Conservation (phyloP, 1,140 invertebrate species). For the Drosophila kikkawai region DNA sequence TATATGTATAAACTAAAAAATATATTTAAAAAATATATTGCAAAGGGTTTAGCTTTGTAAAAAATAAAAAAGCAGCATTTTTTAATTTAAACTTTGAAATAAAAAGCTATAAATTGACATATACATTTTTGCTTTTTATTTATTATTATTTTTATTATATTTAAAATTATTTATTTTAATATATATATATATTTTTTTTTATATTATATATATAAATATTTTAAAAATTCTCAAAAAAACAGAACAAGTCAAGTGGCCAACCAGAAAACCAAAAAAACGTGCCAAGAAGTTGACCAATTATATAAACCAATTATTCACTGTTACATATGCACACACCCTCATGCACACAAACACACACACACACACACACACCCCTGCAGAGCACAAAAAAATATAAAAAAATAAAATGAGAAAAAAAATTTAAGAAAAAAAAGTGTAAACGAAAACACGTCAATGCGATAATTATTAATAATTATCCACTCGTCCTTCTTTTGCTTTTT, state of each 20-base stretch:
- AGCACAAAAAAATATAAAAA: background rate
- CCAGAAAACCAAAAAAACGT: constrained; percentile 2
- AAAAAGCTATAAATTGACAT: too few species aligned
- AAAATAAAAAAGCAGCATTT: too few species aligned
- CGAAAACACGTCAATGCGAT: constrained; percentile 82
- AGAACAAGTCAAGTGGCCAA: constrained; percentile 15
- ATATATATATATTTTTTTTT: too few species aligned
- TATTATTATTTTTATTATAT: background rate
- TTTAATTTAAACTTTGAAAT: too few species aligned
- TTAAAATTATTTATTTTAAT: background rate
- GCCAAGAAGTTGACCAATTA: constrained; percentile 75
- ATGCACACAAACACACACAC: constrained; percentile 10
- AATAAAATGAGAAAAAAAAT: background rate
- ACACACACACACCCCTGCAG: constrained; percentile 24
- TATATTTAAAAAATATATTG: too few species aligned
- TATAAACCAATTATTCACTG: constrained; percentile 70
- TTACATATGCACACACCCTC: constrained; percentile 30
- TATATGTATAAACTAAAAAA: too few species aligned
- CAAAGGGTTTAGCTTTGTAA: too few species aligned
- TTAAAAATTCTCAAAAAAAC: constrained; percentile 1
- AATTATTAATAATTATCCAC: constrained; percentile 84
- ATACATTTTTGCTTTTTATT: too few species aligned
- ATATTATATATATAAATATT: background rate
- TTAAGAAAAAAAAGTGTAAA: constrained; percentile 67
- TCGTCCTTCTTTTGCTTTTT: constrained; percentile 75